Conservation (phyloP, 1,140 invertebrate genomes). For the Agrilus planipennis region DNA sequence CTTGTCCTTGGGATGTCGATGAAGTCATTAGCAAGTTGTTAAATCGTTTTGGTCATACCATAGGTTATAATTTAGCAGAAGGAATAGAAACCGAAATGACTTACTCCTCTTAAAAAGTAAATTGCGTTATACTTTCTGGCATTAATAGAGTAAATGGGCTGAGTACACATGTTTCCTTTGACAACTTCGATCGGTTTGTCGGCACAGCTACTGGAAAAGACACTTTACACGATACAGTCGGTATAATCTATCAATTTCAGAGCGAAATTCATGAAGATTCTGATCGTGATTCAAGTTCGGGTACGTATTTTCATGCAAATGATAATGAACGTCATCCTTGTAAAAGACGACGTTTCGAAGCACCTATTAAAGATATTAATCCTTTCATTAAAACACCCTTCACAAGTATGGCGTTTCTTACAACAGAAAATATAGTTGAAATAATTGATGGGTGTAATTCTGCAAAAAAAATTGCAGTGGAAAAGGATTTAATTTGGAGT, state of each 20-base stretch:
- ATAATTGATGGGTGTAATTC: not conserved
- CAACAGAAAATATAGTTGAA: not conserved
- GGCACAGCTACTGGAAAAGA: too few species aligned
- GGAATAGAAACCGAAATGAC: too few species aligned
- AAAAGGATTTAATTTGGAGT: not conserved
- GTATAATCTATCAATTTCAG: too few species aligned
- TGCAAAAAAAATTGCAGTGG: not conserved
- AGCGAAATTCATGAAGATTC: too few species aligned
- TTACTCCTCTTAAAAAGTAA: not conserved
- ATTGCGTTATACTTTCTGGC: not conserved
- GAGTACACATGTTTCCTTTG: too few species aligned
- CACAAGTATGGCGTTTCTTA: not conserved
- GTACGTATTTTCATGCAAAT: too few species aligned
- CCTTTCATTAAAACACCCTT: not conserved
- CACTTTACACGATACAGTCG: too few species aligned
- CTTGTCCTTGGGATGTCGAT: not conserved
- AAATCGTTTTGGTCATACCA: not conserved
- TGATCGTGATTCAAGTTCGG: too few species aligned
- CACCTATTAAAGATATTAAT: not conserved
- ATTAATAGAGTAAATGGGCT: not conserved
- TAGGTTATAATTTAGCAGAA: not conserved
- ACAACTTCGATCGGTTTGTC: too few species aligned
- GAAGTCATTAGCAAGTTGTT: not conserved
- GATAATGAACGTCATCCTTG: too few species aligned
- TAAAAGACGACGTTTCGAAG: constrained; percentile 6